Evolutionary conservation across 2,888 invertebrate species (phyloP).

Genomic region (Hydrotaea cyrtoneurina): DNA sequence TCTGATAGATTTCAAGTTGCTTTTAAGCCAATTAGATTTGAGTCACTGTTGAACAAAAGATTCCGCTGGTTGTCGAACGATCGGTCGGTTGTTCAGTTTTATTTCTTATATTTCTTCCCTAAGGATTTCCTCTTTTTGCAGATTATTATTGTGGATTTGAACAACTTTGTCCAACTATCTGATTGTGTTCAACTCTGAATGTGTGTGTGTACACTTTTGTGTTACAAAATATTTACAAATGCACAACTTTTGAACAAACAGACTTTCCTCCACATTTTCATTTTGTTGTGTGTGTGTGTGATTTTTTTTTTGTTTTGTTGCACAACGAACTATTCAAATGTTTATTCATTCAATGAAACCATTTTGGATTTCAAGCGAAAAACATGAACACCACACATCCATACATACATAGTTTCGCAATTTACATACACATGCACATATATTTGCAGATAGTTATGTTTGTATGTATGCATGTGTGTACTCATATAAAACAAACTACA

Average conservation of each 20-base stretch:
- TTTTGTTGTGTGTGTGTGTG: too few relatives aligned
- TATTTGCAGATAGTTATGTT: neutral
- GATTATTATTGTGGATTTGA: neutral
- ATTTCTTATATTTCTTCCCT: neutral
- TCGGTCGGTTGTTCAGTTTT: neutral
- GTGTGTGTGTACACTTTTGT: neutral
- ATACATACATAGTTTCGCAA: neutral
- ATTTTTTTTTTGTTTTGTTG: neutral
- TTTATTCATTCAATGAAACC: conserved; percentile 27
- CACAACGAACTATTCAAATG: conserved; percentile 1
- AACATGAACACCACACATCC: neutral
- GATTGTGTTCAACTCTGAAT: neutral
- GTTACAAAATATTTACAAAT: neutral
- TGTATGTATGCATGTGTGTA: neutral
- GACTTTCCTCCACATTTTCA: neutral
- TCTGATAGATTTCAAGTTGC: too few relatives aligned
- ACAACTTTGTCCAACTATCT: neutral
- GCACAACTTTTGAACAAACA: conserved; percentile 16
- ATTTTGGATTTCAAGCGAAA: neutral
- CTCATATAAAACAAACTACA: conserved; percentile 25
- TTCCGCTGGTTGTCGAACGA: neutral
- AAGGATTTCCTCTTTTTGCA: neutral
- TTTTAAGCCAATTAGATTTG: too few relatives aligned
- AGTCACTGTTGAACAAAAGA: too few relatives aligned
- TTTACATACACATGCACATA: neutral